phyloP scores from a whole-genome alignment of 2,888 invertebrate genomes.

The Sceliomorpha sp. region DNA sequence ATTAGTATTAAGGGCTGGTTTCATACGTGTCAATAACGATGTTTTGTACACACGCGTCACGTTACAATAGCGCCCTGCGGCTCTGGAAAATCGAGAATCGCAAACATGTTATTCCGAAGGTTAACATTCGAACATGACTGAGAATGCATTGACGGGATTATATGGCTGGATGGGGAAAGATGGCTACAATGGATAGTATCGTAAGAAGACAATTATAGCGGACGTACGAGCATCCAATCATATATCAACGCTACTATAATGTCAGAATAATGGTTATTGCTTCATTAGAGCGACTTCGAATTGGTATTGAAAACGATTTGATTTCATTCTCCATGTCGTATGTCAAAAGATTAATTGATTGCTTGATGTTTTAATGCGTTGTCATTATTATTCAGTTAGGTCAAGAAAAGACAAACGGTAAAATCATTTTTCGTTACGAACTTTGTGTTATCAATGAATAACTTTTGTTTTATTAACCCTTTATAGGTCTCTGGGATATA shows the following conservation, averaged over 20 bases:
- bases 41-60: slow-evolving; percentile 77
- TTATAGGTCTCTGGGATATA: too few relatives aligned
- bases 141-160: slow-evolving; percentile 70
- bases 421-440: too few relatives aligned
- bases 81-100: slow-evolving; percentile 60
- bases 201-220: slow-evolving; percentile 15
- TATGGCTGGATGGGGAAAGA: slow-evolving; percentile 14
- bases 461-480: too few relatives aligned
- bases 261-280: slow-evolving; percentile 3
- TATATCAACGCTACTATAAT: slow-evolving; percentile 5
- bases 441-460: too few relatives aligned
- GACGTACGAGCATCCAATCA: slow-evolving; percentile 1
- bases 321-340: not conserved
- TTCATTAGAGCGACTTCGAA: slow-evolving; percentile 6
- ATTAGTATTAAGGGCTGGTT: slow-evolving; percentile 25
- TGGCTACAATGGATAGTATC: slow-evolving; percentile 8
- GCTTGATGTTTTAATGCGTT: too few relatives aligned
- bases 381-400: too few relatives aligned
- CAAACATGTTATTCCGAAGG: slow-evolving; percentile 64
- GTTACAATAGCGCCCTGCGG: slow-evolving; percentile 65
- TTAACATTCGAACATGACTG: slow-evolving; percentile 63
- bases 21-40: slow-evolving; percentile 72
- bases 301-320: not conserved
- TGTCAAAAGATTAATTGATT: too few relatives aligned
- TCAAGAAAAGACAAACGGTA: too few relatives aligned